Evolutionary conservation across 2,113 vertebrate species (phyloP), one percentile per base, ranked within the genome.

Genomic region (Redunca redunca): DNA sequence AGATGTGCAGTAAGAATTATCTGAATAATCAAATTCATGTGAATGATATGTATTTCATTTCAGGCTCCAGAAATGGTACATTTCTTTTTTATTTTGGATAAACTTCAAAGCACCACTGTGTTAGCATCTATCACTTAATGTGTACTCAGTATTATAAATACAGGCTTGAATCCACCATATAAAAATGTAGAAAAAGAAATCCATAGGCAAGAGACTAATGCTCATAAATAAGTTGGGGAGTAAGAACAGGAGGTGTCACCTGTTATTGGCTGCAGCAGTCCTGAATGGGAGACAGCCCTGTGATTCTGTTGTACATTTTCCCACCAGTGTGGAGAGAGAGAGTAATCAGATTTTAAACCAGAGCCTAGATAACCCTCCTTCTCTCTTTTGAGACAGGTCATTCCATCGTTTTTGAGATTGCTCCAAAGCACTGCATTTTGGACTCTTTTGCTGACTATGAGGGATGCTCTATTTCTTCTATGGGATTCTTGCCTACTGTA

Each of bases 1-100:
- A 67, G 19, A 87, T 46, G 46, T 57, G 9, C 23, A 88, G 28
- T 26, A 95, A 93, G 30, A 83, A 90, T 92, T 77, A 97, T 48
- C 48, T 95, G 53, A 86, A 95, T 97, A 93, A 91, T 94, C 86
- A 97, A 93, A 12, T 93, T 94, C 13, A 85, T 52, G 19, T 74
- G 13, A 88, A 52, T 81, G 33, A 67, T 62, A 57, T 48, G 83
- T 93, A 46, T 62, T 86, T 33, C 71, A 93, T 95, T 81, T 55
- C 13, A 17, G 46, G 25, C 3, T 87, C 46, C 87, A 5, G 0
- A n/a, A 80, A 87, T 86, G 50, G 6, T 55, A 2, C 52, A 52
- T 90, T 80, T 88, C 10, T 84, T 84, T 50, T 94, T 77, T 67
- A 30, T 88, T 90, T 94, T 85, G 9, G 13, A 28, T 92, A 77